Percentiles rank a stretch among this genome's conserved stretches.
Conservation (phyloP, 2,797 vertebrate species). For the Trematomus bernacchii region DNA sequence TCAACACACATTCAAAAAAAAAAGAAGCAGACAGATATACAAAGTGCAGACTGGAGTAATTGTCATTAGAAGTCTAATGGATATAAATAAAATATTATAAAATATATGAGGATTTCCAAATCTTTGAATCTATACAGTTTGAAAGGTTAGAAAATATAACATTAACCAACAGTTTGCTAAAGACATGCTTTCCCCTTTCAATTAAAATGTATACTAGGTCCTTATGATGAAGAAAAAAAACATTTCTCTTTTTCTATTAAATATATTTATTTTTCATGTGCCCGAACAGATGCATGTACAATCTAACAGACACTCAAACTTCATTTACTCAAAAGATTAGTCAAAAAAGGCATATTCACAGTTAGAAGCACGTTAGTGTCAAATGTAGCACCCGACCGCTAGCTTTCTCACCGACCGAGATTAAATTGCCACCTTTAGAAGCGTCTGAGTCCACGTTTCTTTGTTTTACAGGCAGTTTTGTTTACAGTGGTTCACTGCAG, state of each 20-base stretch:
- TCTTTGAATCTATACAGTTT: conserved; percentile 58
- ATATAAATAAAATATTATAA: conserved; percentile 75
- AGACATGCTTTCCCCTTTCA: conserved; percentile 43
- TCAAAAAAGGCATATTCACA: conserved; percentile 74
- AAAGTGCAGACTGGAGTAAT: conserved; percentile 53
- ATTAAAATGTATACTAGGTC: conserved; percentile 10
- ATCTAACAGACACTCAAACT: conserved; percentile 41
- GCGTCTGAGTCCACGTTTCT: conserved; percentile 18
- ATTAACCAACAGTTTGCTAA: conserved; percentile 35
- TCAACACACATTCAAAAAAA: conserved; percentile 46
- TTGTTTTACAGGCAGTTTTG: conserved; percentile 48
- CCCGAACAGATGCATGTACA: conserved; percentile 36
- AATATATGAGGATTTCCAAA: conserved; percentile 65
- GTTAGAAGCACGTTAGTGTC: conserved; percentile 63
- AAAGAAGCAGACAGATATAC: conserved; percentile 44
- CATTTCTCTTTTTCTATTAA: conserved; percentile 26
- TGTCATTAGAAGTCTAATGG: conserved; percentile 17
- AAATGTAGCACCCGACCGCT: conserved; percentile 53
- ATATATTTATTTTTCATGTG: conserved; percentile 41
- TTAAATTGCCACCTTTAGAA: conserved; percentile 7
- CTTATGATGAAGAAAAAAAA: conserved; percentile 24
- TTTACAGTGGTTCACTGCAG: conserved; percentile 36
- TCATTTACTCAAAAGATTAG: conserved; percentile 57
- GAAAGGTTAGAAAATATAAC: conserved; percentile 60
- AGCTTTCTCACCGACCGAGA: conserved; percentile 30